phyloP scores from a whole-genome alignment of 2,797 vertebrate species.

The Linurgus olivaceus region DNA sequence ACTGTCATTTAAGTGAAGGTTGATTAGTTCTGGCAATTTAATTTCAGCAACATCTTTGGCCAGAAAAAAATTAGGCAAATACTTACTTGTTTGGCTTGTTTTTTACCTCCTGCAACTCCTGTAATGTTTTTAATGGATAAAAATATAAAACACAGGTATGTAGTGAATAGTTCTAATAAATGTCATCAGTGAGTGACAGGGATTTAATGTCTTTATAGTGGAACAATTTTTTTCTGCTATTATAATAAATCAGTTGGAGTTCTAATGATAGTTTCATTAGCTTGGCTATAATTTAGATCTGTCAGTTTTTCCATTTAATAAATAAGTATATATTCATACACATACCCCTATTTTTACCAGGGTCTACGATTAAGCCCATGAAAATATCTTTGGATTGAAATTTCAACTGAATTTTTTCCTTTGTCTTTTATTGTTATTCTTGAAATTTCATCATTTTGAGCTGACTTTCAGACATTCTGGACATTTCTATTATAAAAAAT shows the following conservation, averaged over 20 bases:
- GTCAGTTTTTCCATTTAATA: neutral
- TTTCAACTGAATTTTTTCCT: neutral
- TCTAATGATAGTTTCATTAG: neutral
- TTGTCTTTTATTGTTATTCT: neutral
- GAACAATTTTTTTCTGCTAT: neutral
- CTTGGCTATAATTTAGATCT: neutral
- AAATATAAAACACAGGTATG: neutral
- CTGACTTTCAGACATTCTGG: neutral
- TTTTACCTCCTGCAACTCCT: neutral
- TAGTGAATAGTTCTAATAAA: neutral
- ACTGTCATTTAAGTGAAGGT: neutral
- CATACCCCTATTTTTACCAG: neutral
- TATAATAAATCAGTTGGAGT: slow-evolving; percentile 10
- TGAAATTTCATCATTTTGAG: neutral
- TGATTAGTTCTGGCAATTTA: neutral
- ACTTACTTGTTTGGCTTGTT: neutral
- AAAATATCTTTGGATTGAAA: neutral
- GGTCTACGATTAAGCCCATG: neutral
- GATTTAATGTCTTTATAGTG: neutral
- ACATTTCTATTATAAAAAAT: neutral
- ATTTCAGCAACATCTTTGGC: neutral
- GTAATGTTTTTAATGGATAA: neutral
- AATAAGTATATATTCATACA: neutral
- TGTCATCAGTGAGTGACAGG: neutral
- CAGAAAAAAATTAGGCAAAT: neutral